A percentile compares a stretch with the other conserved stretches of the same genome.
Evolutionary conservation across 2,113 vertebrate genomes (phyloP).

Genomic region (Calyptommatus sinebrachiatus): DNA sequence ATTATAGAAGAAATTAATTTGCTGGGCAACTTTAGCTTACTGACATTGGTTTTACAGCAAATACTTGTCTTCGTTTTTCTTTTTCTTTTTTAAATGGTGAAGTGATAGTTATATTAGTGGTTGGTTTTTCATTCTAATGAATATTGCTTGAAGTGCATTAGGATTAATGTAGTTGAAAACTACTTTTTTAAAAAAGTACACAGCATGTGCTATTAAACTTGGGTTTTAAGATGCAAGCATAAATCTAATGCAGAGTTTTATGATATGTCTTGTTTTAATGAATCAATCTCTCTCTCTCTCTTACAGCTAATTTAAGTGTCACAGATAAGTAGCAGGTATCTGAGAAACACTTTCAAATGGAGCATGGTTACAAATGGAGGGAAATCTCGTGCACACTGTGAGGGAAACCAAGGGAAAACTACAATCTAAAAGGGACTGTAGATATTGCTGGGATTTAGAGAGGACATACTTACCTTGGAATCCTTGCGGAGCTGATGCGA

Average conservation of each 20-base stretch:
- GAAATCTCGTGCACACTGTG: too few species aligned
- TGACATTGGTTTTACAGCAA: constrained; percentile 19
- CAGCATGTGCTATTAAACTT: constrained; percentile 13
- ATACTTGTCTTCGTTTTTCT: not conserved
- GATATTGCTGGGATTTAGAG: too few species aligned
- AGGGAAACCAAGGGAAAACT: too few species aligned
- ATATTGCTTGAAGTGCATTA: constrained; percentile 13
- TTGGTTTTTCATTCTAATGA: constrained; percentile 17
- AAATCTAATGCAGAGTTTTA: constrained; percentile 38
- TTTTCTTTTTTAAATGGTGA: not conserved
- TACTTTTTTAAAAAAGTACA: not conserved
- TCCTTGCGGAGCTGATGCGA: too few species aligned
- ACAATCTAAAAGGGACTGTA: too few species aligned
- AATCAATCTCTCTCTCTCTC: constrained; percentile 27
- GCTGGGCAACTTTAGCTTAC: constrained; percentile 17
- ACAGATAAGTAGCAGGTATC: constrained; percentile 32
- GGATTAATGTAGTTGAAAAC: constrained; percentile 23
- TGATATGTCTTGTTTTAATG: constrained; percentile 34
- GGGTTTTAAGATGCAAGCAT: constrained; percentile 18
- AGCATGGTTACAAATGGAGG: constrained; percentile 7
- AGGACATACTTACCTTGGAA: too few species aligned
- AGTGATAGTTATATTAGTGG: constrained; percentile 17
- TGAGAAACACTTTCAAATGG: constrained; percentile 50
- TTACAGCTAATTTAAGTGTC: constrained; percentile 39
- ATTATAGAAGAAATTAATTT: constrained; percentile 21